These are phyloP conservation scores for Parnassius smintheus DNA, from an alignment of 2,888 invertebrate species.

Conservation along the genomic window DNA sequence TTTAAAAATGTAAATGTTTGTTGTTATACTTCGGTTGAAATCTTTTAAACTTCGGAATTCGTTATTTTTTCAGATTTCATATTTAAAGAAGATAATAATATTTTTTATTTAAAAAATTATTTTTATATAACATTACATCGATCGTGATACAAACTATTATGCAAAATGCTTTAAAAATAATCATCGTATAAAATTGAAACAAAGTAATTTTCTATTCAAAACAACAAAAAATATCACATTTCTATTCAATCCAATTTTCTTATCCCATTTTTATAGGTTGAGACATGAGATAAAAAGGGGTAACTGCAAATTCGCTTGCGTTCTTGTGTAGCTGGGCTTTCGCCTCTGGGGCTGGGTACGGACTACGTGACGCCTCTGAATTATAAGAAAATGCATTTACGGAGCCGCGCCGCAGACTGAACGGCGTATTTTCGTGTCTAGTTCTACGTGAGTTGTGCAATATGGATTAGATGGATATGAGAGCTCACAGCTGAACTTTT, in stretches of 20 bases:
- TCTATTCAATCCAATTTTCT: slow-evolving; percentile 67
- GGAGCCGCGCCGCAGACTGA: slow-evolving; percentile 57
- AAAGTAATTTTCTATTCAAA: slow-evolving; percentile 29
- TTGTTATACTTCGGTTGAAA: too few species aligned
- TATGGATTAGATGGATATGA: slow-evolving; percentile 50
- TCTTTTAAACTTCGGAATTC: too few species aligned
- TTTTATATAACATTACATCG: too few species aligned
- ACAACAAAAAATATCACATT: slow-evolving; percentile 36
- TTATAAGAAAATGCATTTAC: slow-evolving; percentile 81
- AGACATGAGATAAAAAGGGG: slow-evolving; percentile 68
- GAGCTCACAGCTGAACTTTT: slow-evolving; percentile 34
- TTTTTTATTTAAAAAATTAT: too few species aligned
- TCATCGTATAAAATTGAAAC: slow-evolving; percentile 24
- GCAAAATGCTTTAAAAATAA: slow-evolving; percentile 20
- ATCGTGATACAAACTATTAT: slow-evolving; percentile 12
- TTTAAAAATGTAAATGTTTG: too few species aligned
- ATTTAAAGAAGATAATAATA: too few species aligned
- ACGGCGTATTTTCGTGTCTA: slow-evolving; percentile 64
- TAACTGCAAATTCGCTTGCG: slow-evolving; percentile 75
- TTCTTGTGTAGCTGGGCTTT: slow-evolving; percentile 60
- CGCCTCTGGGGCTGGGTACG: slow-evolving; percentile 58
- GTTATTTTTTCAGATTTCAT: too few species aligned
- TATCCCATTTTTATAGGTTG: slow-evolving; percentile 66
- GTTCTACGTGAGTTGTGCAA: slow-evolving; percentile 50
- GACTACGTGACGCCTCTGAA: slow-evolving; percentile 77